Percentiles rank a stretch among this genome's conserved stretches.
Evolutionary conservation across 2,797 vertebrate genomes (phyloP).

Genomic region (Myripristis murdjan): DNA sequence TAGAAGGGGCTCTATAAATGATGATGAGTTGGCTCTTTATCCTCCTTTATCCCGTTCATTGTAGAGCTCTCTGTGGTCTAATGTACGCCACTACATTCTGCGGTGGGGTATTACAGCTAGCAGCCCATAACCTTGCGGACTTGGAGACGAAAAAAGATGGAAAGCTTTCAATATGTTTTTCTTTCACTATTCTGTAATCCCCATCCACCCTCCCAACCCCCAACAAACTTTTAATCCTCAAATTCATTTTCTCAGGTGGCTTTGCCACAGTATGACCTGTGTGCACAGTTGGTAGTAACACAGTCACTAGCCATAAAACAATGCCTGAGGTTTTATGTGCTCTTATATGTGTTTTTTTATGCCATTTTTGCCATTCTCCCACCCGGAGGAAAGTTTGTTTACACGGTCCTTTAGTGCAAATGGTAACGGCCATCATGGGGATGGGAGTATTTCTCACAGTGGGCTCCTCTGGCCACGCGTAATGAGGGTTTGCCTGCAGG

Average conservation of each 20-base stretch:
- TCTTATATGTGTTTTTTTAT: slow-evolving; percentile 73
- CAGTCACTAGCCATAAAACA: slow-evolving; percentile 65
- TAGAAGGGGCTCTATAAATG: slow-evolving; percentile 78
- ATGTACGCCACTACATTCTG: slow-evolving; percentile 63
- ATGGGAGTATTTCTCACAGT: slow-evolving; percentile 63
- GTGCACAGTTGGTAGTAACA: slow-evolving; percentile 47
- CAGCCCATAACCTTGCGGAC: slow-evolving; percentile 53
- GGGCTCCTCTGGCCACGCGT: slow-evolving; percentile 60
- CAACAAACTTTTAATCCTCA: slow-evolving; percentile 51
- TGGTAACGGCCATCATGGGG: slow-evolving; percentile 65
- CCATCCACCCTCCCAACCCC: too few relatives aligned
- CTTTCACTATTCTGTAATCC: slow-evolving; percentile 52
- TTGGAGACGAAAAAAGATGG: slow-evolving; percentile 42
- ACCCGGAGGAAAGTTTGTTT: slow-evolving; percentile 77
- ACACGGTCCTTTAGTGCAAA: slow-evolving; percentile 71
- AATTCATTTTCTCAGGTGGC: slow-evolving; percentile 54
- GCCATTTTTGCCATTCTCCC: slow-evolving; percentile 44
- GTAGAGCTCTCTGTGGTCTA: slow-evolving; percentile 69
- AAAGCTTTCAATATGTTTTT: slow-evolving; percentile 61
- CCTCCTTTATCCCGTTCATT: slow-evolving; percentile 74
- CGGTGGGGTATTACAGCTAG: slow-evolving; percentile 35
- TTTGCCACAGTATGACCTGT: slow-evolving; percentile 40
- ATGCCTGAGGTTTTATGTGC: slow-evolving; percentile 70
- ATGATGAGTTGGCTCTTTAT: slow-evolving; percentile 80
- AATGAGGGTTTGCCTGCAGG: slow-evolving; percentile 73